A percentile compares a stretch with the other conserved stretches of the same genome.
These are phyloP conservation scores for Cecropterus lyciades DNA, from an alignment of 1,140 invertebrate genomes.

Conservation along the genomic window DNA sequence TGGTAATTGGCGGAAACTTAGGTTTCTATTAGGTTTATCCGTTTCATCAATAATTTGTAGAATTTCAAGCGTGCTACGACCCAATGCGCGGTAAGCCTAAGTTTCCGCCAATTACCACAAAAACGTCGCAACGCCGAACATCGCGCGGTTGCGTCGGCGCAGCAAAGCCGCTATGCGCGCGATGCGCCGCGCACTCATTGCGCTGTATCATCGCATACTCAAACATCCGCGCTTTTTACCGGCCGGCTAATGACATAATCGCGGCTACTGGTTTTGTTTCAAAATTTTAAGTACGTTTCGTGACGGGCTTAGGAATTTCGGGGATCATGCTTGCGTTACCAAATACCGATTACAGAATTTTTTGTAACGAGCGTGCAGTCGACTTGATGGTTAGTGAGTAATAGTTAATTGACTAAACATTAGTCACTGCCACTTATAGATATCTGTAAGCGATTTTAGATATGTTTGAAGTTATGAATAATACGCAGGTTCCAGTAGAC, in stretches of 20 bases:
- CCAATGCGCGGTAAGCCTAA: background rate
- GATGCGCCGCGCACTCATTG: constrained; percentile 30
- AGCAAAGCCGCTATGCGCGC: constrained; percentile 29
- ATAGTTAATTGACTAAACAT: too few relatives aligned
- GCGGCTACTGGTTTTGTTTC: constrained; percentile 20
- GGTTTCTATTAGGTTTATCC: too few relatives aligned
- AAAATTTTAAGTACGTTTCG: constrained; percentile 10
- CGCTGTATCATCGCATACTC: constrained; percentile 32
- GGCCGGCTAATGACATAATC: constrained; percentile 26
- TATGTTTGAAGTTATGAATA: too few relatives aligned
- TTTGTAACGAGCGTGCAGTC: too few relatives aligned
- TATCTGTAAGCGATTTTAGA: too few relatives aligned
- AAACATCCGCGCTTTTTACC: constrained; percentile 27
- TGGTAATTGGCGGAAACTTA: constrained; percentile 21
- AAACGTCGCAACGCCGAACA: constrained; percentile 19
- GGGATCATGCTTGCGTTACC: too few relatives aligned
- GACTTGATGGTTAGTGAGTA: too few relatives aligned
- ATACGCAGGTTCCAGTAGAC: too few relatives aligned
- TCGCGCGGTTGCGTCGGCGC: constrained; percentile 23
- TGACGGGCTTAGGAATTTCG: background rate
- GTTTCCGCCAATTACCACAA: constrained; percentile 19
- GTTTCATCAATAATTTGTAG: too few relatives aligned
- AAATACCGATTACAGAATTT: too few relatives aligned
- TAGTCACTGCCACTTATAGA: too few relatives aligned
- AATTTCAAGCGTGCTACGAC: too few relatives aligned